Evolutionary conservation across 2,888 invertebrate genomes (phyloP), one percentile per base, ranked within the genome.

Genomic region (Dasypolia templi): DNA sequence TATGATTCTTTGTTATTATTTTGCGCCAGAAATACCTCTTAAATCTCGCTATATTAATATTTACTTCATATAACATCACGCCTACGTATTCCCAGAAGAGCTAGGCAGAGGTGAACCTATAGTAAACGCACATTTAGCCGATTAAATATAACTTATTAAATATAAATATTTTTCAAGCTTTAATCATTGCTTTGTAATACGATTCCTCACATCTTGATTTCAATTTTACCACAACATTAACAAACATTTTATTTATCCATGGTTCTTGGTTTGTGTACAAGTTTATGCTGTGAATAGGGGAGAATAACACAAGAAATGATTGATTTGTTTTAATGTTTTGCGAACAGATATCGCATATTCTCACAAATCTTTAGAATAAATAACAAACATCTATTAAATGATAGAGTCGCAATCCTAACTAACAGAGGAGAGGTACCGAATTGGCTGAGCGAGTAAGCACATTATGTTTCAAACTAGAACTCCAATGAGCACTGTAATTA

Each of bases 381-480:
- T 9, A 14, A 44, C 17, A 56, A n/a, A 3, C 4, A 46, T 26
- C 9, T 26, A 19, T 5, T 3, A 22, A 39, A 49, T 1, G 32
- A 39, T 17, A 7, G 6, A 46, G 1, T 9, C 19, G 14, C 7
- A 58, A 42, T 49, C 14, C 39, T 29, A 44, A 46, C 22, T 49
- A 22, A 32, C 39, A 14, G 32, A 46, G 51, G 11, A 44, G 17
- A 35, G 19, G 53, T 9, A 58, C 26, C 11, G 11, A 64, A 64
- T 49, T n/a, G 26, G n/a, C 29, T 26, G 29, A 61, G 39, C 35
- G 61, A 66, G 77, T 56, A 39, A n/a, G 55, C 32, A 78, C 81
- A 78, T 62, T 44, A 39, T 44, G 82, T 75, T 66, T 26, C 35
- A 51, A 81, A 51, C 39, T 51, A 62, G 44, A 35, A 62, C 49